Evolutionary conservation across 2,113 vertebrate species (phyloP).

Genomic region (Actenoides lindsayi): DNA sequence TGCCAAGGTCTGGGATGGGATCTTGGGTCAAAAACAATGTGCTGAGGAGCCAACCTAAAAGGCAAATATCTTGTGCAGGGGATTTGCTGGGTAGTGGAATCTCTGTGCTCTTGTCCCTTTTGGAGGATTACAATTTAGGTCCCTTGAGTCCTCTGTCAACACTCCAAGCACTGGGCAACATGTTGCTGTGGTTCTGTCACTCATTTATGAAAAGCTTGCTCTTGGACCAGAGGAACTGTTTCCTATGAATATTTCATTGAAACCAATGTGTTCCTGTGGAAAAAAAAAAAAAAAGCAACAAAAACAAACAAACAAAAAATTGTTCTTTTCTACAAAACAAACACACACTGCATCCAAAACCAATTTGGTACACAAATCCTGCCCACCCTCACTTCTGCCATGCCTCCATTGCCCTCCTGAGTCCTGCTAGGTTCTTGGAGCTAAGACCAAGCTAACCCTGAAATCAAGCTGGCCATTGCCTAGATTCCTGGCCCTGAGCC

Average conservation of each 20-base stretch:
- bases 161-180: neutral
- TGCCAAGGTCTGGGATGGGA: neutral
- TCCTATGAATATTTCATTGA: slow-evolving; percentile 23
- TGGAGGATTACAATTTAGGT: neutral
- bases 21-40: neutral
- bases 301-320: neutral
- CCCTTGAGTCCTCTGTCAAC: neutral
- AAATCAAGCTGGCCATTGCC: neutral
- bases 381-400: neutral
- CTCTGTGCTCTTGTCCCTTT: neutral
- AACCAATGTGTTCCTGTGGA: neutral
- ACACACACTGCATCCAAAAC: neutral
- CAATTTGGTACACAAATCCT: neutral
- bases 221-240: neutral
- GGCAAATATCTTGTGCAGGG: neutral
- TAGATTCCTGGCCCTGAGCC: neutral
- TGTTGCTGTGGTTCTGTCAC: neutral
- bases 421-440: neutral
- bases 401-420: neutral
- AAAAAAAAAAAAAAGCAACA: neutral
- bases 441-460: neutral
- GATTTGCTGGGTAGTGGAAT: neutral
- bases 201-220: neutral
- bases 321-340: neutral
- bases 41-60: neutral